These are phyloP conservation scores for Telmatherina bonti DNA, from an alignment of 2,797 vertebrate genomes.

Conservation along the genomic window DNA sequence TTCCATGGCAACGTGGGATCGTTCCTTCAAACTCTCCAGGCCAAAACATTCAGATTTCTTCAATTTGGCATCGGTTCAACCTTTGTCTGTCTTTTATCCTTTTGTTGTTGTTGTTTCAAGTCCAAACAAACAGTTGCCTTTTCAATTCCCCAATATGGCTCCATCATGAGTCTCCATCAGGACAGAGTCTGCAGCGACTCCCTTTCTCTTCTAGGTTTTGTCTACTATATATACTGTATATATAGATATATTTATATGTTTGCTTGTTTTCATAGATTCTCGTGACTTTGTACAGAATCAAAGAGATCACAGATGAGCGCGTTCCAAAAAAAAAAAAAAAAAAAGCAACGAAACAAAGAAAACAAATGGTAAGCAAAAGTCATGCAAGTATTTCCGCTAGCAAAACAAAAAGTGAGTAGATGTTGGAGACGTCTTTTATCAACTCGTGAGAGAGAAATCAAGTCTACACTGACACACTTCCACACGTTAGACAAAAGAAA, in stretches of 20 bases:
- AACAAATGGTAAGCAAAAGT: slow-evolving; percentile 40
- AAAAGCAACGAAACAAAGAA: slow-evolving; percentile 30
- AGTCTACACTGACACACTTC: slow-evolving; percentile 57
- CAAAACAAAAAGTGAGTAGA: slow-evolving; percentile 53
- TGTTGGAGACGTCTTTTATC: slow-evolving; percentile 36
- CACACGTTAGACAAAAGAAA: slow-evolving; percentile 48
- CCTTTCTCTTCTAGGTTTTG: slow-evolving; percentile 64
- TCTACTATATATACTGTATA: slow-evolving; percentile 71
- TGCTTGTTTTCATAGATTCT: slow-evolving; percentile 65
- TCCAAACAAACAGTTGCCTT: slow-evolving; percentile 34
- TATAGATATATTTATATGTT: slow-evolving; percentile 59
- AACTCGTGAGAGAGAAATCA: slow-evolving; percentile 47
- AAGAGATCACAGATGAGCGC: slow-evolving; percentile 52
- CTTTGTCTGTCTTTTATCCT: slow-evolving; percentile 34
- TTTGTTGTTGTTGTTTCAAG: slow-evolving; percentile 40
- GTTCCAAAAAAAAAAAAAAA: slow-evolving; percentile 39
- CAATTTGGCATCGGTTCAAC: slow-evolving; percentile 59
- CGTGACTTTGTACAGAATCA: slow-evolving; percentile 78
- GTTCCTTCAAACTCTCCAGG: slow-evolving; percentile 39
- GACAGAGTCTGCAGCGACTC: slow-evolving; percentile 34
- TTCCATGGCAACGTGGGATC: slow-evolving; percentile 44
- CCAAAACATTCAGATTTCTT: slow-evolving; percentile 34
- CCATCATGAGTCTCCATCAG: slow-evolving; percentile 49
- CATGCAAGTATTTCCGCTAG: slow-evolving; percentile 71
- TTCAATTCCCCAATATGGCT: slow-evolving; percentile 55